A percentile compares a stretch with the other conserved stretches of the same genome.
Conservation (phyloP, 2,113 vertebrate genomes). For the Pollachius pollachius region DNA sequence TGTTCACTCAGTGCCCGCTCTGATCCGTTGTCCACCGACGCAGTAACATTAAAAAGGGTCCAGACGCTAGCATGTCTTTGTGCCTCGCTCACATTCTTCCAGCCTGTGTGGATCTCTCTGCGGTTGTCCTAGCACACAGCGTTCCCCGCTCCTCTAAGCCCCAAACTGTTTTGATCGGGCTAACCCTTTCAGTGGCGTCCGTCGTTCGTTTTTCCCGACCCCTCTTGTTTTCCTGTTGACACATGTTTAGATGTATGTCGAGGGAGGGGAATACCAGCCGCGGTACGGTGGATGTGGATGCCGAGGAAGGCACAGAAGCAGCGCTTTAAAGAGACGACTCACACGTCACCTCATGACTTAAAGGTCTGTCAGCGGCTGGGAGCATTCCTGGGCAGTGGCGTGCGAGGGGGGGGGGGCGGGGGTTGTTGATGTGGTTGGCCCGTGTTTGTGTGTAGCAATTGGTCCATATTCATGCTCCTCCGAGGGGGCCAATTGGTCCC, state of each 20-base stretch:
- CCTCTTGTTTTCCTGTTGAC: conserved; percentile 1
- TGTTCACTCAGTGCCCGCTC: conserved; percentile 11
- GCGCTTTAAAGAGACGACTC: conserved; percentile 24
- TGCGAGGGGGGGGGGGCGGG: not conserved
- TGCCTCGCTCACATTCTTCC: conserved; percentile 25
- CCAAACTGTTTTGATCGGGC: conserved; percentile 16
- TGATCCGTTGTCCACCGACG: conserved; percentile 22
- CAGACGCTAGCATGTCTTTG: conserved; percentile 6
- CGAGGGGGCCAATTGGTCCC: conserved; percentile 44
- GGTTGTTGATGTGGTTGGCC: conserved; percentile 46
- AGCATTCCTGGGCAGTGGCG: conserved; percentile 40
- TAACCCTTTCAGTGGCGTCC: conserved; percentile 29
- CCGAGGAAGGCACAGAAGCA: conserved; percentile 13
- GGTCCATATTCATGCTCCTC: conserved; percentile 41
- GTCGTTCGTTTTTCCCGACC: conserved; percentile 7
- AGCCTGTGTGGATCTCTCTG: conserved; percentile 15
- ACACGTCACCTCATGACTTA: conserved; percentile 34
- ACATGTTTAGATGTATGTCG: conserved; percentile 29
- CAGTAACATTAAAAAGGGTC: conserved; percentile 16
- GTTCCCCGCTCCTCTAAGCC: not conserved
- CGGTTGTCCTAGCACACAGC: conserved; percentile 6
- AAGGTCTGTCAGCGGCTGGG: conserved; percentile 9
- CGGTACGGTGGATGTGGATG: not conserved
- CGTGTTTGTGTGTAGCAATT: conserved; percentile 38
- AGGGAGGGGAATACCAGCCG: not conserved